These are phyloP conservation scores for Allolobophora icterica DNA, from an alignment of 2,888 invertebrate species.

Conservation along the genomic window DNA sequence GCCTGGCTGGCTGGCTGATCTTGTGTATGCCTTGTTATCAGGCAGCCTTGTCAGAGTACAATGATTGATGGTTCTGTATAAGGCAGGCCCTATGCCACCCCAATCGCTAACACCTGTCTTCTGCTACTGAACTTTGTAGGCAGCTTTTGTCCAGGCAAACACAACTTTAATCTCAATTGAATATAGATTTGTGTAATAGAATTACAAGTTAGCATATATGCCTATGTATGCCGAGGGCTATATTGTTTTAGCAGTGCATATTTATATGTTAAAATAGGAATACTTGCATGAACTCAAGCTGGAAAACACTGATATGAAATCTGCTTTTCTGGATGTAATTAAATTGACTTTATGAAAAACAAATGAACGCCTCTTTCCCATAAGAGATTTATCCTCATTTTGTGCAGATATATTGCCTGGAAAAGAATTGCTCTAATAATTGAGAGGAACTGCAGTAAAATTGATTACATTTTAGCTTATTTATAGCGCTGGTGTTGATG, in stretches of 20 bases:
- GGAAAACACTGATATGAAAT: background rate
- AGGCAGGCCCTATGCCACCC: background rate
- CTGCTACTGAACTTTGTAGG: conserved; percentile 15
- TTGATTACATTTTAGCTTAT: background rate
- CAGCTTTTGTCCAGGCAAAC: conserved; percentile 25
- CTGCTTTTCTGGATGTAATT: background rate
- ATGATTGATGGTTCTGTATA: conserved; percentile 9
- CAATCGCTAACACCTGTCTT: conserved; percentile 29
- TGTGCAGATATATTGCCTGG: background rate
- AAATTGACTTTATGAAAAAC: background rate
- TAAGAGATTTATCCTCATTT: background rate
- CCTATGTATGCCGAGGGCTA: background rate
- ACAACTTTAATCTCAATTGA: background rate
- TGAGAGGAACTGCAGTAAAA: background rate
- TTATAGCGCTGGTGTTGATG: background rate
- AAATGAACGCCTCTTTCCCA: background rate
- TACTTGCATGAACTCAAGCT: background rate
- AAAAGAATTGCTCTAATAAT: background rate
- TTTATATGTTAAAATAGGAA: too few species aligned
- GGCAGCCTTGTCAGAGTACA: background rate
- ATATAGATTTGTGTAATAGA: background rate
- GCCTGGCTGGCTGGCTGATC: background rate
- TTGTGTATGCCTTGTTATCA: conserved; percentile 17
- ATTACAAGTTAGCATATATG: background rate
- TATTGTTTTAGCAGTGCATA: background rate